A percentile compares a stretch with the other conserved stretches of the same genome.
phyloP scores from a whole-genome alignment of 2,113 vertebrate species.

The Balaenoptera acutorostrata region DNA sequence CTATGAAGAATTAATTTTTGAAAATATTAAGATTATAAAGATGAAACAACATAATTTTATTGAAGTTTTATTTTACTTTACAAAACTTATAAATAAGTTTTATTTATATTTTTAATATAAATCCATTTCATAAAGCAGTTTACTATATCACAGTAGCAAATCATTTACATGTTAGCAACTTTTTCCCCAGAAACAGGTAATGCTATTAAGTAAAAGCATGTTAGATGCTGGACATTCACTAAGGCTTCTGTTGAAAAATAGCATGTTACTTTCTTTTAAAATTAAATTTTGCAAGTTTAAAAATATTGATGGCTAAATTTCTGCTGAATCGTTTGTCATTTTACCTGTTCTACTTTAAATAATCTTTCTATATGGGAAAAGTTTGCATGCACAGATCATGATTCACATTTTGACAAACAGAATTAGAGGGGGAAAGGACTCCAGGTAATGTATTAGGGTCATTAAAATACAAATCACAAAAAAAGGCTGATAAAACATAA shows the following conservation, averaged over 20 bases:
- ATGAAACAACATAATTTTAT: background rate
- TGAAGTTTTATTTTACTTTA: background rate
- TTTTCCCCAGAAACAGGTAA: background rate
- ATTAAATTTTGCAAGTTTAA: conserved; percentile 8
- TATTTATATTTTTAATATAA: background rate
- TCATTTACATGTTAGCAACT: background rate
- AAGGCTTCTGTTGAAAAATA: background rate
- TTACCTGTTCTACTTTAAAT: conserved; percentile 11
- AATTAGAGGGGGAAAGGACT: background rate
- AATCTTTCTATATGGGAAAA: background rate
- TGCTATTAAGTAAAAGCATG: background rate
- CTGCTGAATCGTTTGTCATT: background rate
- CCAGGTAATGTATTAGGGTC: background rate
- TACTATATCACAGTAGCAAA: background rate
- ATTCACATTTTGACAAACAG: conserved; percentile 34
- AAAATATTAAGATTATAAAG: background rate
- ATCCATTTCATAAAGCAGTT: background rate
- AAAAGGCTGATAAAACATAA: conserved; percentile 47
- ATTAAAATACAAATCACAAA: conserved; percentile 42
- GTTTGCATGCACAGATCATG: background rate
- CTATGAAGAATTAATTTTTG: background rate
- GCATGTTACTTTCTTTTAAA: background rate
- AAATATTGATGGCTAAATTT: background rate
- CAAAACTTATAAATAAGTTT: background rate
- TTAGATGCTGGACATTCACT: background rate